phyloP scores from a whole-genome alignment of 2,113 vertebrate genomes.

The Collichthys lucidus region DNA sequence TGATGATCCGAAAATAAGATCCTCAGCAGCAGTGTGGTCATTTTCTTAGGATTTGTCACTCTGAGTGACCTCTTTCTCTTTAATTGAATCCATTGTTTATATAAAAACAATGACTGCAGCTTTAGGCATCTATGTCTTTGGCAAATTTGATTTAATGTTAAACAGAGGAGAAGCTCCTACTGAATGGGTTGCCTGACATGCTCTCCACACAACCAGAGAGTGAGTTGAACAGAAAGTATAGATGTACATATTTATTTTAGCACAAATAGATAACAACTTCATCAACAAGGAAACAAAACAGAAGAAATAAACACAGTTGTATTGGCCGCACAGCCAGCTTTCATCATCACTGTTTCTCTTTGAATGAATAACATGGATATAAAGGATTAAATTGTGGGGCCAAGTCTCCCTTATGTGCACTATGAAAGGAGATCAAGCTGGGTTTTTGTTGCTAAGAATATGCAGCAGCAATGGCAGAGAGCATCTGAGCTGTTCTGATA shows the following conservation, averaged over 20 bases:
- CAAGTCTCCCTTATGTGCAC: slow-evolving; percentile 26
- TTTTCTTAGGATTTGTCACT: too few species aligned
- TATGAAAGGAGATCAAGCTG: slow-evolving; percentile 54
- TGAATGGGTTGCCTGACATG: not conserved
- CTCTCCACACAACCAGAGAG: not conserved
- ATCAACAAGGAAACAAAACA: not conserved
- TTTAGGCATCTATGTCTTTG: not conserved
- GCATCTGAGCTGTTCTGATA: slow-evolving; percentile 35
- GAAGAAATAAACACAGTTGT: slow-evolving; percentile 25
- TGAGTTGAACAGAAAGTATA: not conserved
- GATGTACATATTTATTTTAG: not conserved
- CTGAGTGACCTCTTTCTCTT: too few species aligned
- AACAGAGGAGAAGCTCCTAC: not conserved
- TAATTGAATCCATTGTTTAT: not conserved
- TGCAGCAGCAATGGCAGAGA: slow-evolving; percentile 35
- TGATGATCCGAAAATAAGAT: too few species aligned
- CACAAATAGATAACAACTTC: not conserved
- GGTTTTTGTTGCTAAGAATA: slow-evolving; percentile 62
- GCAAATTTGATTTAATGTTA: not conserved
- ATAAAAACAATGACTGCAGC: not conserved
- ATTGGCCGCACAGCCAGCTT: not conserved
- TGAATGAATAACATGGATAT: slow-evolving; percentile 24
- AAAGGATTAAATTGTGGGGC: slow-evolving; percentile 34
- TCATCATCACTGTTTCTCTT: slow-evolving; percentile 6
- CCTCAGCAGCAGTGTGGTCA: too few species aligned